These are phyloP conservation scores for Xerus inauris DNA, from an alignment of 2,113 vertebrate species.

Conservation along the genomic window DNA sequence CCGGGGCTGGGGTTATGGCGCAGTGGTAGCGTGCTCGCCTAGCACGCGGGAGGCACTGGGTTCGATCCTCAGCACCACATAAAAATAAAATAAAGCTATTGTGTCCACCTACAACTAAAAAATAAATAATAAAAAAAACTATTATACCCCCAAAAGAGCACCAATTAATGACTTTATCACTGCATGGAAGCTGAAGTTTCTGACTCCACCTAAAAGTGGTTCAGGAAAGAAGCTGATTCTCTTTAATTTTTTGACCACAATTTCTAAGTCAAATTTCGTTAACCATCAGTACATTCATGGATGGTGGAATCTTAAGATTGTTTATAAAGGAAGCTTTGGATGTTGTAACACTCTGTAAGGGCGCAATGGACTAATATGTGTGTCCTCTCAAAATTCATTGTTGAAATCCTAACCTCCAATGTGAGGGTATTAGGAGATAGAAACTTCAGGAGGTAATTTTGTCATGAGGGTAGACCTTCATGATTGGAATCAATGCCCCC, in stretches of 20 bases:
- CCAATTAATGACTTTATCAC: not conserved
- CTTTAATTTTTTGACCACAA: not conserved
- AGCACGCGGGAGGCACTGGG: too few species aligned
- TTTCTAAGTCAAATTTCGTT: constrained; percentile 34
- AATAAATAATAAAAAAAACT: too few species aligned
- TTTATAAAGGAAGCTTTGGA: not conserved
- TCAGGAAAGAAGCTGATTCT: not conserved
- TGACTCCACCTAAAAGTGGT: not conserved
- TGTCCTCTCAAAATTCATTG: not conserved
- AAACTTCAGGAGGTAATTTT: not conserved
- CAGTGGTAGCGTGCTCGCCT: too few species aligned
- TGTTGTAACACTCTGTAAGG: not conserved
- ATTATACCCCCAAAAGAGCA: not conserved
- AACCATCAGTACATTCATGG: not conserved
- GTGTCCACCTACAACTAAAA: too few species aligned
- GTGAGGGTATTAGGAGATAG: not conserved
- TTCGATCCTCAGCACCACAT: too few species aligned
- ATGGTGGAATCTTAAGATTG: not conserved
- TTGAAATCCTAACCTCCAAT: not conserved
- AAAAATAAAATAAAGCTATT: too few species aligned
- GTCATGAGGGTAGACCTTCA: not conserved
- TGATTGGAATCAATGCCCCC: not conserved
- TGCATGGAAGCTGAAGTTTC: not conserved
- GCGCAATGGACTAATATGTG: not conserved
- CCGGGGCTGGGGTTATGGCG: too few species aligned